Base-by-base conservation (phyloP, 2,888 invertebrate species). In the Chalcis sispes region DNA sequence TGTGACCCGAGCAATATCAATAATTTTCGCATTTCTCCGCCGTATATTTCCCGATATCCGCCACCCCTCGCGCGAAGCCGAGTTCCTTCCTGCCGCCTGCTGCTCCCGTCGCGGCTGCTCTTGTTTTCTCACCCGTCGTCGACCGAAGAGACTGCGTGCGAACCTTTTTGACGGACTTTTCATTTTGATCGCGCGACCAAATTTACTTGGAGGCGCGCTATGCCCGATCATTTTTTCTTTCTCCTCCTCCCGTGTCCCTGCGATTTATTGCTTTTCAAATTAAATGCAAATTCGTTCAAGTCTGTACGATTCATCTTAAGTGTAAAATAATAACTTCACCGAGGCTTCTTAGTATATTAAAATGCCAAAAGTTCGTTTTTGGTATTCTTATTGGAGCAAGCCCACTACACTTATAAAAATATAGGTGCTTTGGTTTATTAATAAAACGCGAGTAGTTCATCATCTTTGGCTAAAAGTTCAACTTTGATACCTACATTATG, bases 21-120 rank as follows among this genome's bases (percentile, higher is more conserved):
- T 88, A 88, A 88, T 88, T 88, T 88, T 88, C 87, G 81, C 88
- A 87, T 88, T 87, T 86, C 87, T 86, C 84, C 85, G 79, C 80
- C 84, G 82, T 85, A 84, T 83, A 83, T 84, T 84, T 81, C 80
- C 79, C 80, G 81, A 79, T 81, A 76, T 70, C 72, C 69, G 70
- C 48, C 77, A 65, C 78, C 77, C 77, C 67, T 67, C 66, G n/a
- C n/a, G n/a, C n/a, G 66, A 10, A 77, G 77, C 75, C 72, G n/a
- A 78, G 79, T 72, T 77, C 61, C 50, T 29, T 52, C 36, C 50
- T 4, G 29, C 71, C 32, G 27, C 29, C 32, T 54, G 20, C 56
- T n/a, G 8, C 27, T 8, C n/a, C n/a, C 48, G 29, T 8, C 29
- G 15, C 20, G n/a, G 18, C 54, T n/a, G 25, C 23, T 13, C 23